Base-by-base conservation (phyloP, 2,797 vertebrate species). In the Propithecus deckenii region DNA sequence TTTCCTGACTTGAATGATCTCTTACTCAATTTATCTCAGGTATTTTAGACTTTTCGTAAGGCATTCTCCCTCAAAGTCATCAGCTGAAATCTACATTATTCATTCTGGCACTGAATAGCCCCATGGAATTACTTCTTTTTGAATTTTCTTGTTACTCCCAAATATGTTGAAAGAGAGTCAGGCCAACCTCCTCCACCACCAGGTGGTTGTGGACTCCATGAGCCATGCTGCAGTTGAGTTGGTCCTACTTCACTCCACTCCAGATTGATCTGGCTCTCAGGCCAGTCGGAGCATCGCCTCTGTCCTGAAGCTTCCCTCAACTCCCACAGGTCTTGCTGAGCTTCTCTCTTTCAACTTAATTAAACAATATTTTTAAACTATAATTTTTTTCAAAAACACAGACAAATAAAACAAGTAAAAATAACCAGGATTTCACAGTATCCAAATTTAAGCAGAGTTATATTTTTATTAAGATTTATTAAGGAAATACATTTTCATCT, bases 171-270 rank as follows among this genome's bases (percentile, higher is more conserved):
- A 30, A 65, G 46, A 48, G 35, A 67, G 28, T 65, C 35, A 38
- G 17, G 30, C 28, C 57, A 46, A 1, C 15, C 23, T 9, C 7
- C 18, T 69, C 7, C 32, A 2, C 4, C 32, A 13, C 7, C 32
- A n/a, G 48, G 14, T 2, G 69, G 41, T 12, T 20, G 0, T 61
- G 28, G 15, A 38, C 23, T 38, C 10, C 12, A 4, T 3, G 8
- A 0, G 0, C 5, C 14, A 12, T 7, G 57, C 10, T 48, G 85
- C 25, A 1, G 0, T 3, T 32, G 12, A 35, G 4, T 43, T 25
- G 4, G 18, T 18, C 35, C 10, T 67, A 5, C 48, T 61, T 72
- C 25, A 22, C 0, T 30, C 35, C 13, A 38, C 13, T 7, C 35
- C 28, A 5, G 17, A 11, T 46, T 0, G 5, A 1, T 9, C n/a